Conservation (phyloP, 2,888 invertebrate genomes). For the Parascotia fuliginaria region DNA sequence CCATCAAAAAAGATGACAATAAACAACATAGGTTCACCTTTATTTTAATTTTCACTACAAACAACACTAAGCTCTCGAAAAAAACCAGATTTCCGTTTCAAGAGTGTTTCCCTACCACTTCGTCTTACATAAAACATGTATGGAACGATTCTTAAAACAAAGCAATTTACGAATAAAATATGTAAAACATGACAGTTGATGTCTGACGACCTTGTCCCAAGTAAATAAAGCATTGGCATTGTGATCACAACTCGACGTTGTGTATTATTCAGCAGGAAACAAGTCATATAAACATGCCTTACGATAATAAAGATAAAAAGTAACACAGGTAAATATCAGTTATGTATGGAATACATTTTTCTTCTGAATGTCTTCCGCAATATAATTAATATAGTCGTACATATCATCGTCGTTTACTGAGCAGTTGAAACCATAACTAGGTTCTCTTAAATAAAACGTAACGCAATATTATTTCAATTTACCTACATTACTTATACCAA, state of each 20-base stretch:
- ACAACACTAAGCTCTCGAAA: too few species aligned
- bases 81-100: too few species aligned
- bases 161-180: conserved; percentile 17
- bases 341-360: not conserved
- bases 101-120: too few species aligned
- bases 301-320: conserved; percentile 12
- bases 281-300: conserved; percentile 5
- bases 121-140: too few species aligned
- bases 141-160: conserved; percentile 1
- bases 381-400: not conserved
- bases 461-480: too few species aligned
- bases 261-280: conserved; percentile 14
- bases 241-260: conserved; percentile 17
- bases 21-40: too few species aligned
- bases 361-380: conserved; percentile 1
- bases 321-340: not conserved
- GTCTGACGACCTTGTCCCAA: conserved; percentile 26
- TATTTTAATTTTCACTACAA: too few species aligned
- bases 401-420: too few species aligned
- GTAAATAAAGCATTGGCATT: conserved; percentile 23
- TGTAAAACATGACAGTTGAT: conserved; percentile 20
- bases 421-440: too few species aligned
- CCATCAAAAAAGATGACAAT: too few species aligned
- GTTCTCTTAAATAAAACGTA: not conserved
- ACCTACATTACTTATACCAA: too few species aligned